Percentiles rank a stretch among this genome's conserved stretches.
These are phyloP conservation scores for Geotrypetes seraphini DNA, from an alignment of 2,797 vertebrate genomes.

Conservation along the genomic window DNA sequence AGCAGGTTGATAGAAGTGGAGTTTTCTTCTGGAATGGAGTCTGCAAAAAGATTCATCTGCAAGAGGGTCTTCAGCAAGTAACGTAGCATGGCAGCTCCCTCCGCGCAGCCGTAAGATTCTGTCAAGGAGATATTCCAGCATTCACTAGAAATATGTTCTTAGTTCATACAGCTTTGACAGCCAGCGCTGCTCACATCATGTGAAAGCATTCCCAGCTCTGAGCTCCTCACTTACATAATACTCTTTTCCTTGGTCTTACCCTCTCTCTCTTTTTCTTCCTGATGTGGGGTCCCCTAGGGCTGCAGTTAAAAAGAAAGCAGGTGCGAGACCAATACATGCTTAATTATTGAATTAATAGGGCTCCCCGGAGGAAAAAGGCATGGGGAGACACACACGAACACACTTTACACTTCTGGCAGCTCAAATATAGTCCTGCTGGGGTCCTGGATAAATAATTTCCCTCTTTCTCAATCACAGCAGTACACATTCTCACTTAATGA, in stretches of 20 bases:
- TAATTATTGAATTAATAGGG: conserved; percentile 89
- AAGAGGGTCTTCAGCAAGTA: conserved; percentile 91
- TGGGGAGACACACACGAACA: conserved; percentile 2
- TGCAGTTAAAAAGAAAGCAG: conserved; percentile 59
- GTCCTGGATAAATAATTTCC: neutral
- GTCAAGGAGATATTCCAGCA: conserved; percentile 18
- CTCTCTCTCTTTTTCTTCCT: conserved; percentile 49
- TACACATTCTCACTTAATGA: neutral
- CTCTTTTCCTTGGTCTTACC: conserved; percentile 50
- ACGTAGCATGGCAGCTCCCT: conserved; percentile 70
- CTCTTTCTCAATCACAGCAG: neutral
- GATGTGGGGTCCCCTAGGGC: conserved; percentile 52
- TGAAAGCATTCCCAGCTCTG: conserved; percentile 64
- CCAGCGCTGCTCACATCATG: conserved; percentile 40
- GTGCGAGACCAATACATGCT: conserved; percentile 82
- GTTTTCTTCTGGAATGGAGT: conserved; percentile 62
- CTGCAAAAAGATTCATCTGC: conserved; percentile 93
- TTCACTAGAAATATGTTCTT: conserved; percentile 46
- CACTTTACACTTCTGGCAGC: neutral
- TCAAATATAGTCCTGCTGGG: neutral
- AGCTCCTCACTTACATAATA: conserved; percentile 57
- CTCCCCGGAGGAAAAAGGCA: conserved; percentile 54
- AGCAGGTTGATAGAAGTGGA: conserved; percentile 72
- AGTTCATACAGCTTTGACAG: conserved; percentile 61
- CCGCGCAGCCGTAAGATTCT: conserved; percentile 16